Conservation (phyloP, 2,797 vertebrate species). For the Clarias laeviceps region DNA sequence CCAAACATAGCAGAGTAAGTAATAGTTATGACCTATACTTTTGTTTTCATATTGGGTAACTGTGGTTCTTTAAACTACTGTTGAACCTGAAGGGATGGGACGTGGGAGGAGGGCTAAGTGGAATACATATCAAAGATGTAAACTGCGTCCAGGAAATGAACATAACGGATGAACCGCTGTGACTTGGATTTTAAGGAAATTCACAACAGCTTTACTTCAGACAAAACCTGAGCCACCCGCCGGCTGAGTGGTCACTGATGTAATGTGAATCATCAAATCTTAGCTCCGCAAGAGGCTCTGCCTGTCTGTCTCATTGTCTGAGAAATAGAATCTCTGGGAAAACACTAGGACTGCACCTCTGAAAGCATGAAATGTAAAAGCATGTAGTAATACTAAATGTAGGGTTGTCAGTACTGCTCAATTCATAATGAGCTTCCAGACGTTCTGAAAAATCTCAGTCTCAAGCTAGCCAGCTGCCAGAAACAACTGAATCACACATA, state of each 20-base stretch:
- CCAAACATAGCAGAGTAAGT: not conserved
- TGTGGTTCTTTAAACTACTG: conserved; percentile 38
- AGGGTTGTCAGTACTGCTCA: conserved; percentile 30
- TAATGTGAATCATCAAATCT: conserved; percentile 55
- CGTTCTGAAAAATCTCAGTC: conserved; percentile 29
- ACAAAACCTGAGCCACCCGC: conserved; percentile 46
- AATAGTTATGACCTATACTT: conserved; percentile 8
- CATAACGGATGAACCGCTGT: conserved; percentile 28
- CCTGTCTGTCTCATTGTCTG: conserved; percentile 47
- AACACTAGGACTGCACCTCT: conserved; percentile 34
- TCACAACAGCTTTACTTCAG: conserved; percentile 47
- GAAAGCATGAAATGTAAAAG: conserved; percentile 47
- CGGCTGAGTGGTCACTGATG: conserved; percentile 49
- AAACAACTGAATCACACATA: not conserved
- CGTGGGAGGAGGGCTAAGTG: conserved; percentile 11
- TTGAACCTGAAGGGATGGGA: conserved; percentile 38
- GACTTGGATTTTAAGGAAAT: conserved; percentile 35
- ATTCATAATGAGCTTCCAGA: conserved; percentile 41
- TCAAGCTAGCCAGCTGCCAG: conserved; percentile 37
- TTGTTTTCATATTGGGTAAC: conserved; percentile 21
- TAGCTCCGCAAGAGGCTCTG: conserved; percentile 39
- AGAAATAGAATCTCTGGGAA: conserved; percentile 39
- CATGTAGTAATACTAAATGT: conserved; percentile 40
- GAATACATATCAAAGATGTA: conserved; percentile 34
- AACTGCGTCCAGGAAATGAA: conserved; percentile 36